Base-by-base conservation (phyloP, 2,888 invertebrate genomes). In the Amphimallon solstitiale region DNA sequence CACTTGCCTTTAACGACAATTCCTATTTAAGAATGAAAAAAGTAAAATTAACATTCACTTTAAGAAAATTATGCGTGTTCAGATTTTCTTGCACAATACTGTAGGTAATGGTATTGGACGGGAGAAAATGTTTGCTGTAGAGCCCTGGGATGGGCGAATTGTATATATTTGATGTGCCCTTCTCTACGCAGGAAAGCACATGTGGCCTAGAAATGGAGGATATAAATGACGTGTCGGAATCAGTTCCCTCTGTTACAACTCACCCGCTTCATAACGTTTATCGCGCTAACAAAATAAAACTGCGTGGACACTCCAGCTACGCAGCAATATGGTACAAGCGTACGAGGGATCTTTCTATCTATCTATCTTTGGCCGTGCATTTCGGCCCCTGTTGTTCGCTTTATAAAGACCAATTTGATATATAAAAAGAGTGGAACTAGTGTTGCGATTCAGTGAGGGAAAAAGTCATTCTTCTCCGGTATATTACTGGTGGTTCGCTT, bases 181-280 rank as follows among this genome's bases (percentile, higher is more conserved):
- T 12, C 37, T 17, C 43, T 43, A 51, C 12, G 1, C 34, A 34
- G 61, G 21, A 45, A 46, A 46, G 45, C 64, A 46, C 64, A 64
- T 64, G 48, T 64, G 64, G 56, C 51, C 51, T 23, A 43, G 29
- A 17, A 38, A 21, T 21, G 52, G 43, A 43, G 34, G 56, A 64
- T 64, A 64, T 64, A 64, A 64, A 64, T 64, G 64, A 64, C 46
- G 54, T 64, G 64, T 64, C 64, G 64, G 35, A 54, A 21, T 54
- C 64, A 54, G 38, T 64, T 62, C 37, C 49, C 23, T 29, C 23
- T 29, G 52, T 52, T 38, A 38, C 52, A 23, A 23, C 34, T 52
- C 52, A 54, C 49, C 19, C 43, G 23, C 38, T 64, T 64, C 64
- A 56, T 56, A 64, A 64, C 56, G 56, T 49, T 48, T 49, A 49